These are phyloP conservation scores for Cheilosia soror DNA, from an alignment of 2,888 invertebrate species.

Conservation along the genomic window DNA sequence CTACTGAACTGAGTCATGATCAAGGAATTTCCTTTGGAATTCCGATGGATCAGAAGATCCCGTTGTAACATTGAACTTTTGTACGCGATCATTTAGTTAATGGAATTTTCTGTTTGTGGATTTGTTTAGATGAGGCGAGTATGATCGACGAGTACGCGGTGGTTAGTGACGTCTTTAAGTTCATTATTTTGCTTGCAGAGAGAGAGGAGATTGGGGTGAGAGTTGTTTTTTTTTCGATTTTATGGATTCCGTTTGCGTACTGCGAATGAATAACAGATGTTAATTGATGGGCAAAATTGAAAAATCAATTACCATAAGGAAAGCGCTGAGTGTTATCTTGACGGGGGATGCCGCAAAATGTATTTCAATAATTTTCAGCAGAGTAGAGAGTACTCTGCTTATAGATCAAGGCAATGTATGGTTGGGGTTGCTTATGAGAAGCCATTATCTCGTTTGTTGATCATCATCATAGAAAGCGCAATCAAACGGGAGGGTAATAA, in stretches of 20 bases:
- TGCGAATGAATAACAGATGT: conserved; percentile 13
- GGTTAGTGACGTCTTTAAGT: conserved; percentile 18
- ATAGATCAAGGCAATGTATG: neutral
- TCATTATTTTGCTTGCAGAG: conserved; percentile 7
- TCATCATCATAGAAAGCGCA: too few relatives aligned
- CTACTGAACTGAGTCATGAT: conserved; percentile 50
- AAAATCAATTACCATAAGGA: conserved; percentile 30
- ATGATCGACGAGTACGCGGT: conserved; percentile 12
- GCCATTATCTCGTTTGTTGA: neutral
- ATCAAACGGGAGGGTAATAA: too few relatives aligned
- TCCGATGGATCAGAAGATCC: conserved; percentile 47
- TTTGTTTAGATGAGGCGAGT: conserved; percentile 20
- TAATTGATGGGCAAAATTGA: conserved; percentile 25
- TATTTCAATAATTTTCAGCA: neutral
- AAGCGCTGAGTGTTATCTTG: neutral
- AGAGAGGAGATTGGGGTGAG: conserved; percentile 3
- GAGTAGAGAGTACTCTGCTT: conserved; percentile 3
- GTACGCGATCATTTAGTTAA: conserved; percentile 30
- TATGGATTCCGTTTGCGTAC: neutral
- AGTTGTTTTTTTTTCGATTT: neutral
- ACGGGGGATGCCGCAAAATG: neutral
- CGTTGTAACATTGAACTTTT: conserved; percentile 67
- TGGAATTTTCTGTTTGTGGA: neutral
- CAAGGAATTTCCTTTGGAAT: conserved; percentile 52
- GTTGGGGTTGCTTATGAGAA: neutral